A percentile compares a stretch with the other conserved stretches of the same genome.
These are phyloP conservation scores for Globicephala melas DNA, from an alignment of 2,113 vertebrate genomes.

Conservation along the genomic window DNA sequence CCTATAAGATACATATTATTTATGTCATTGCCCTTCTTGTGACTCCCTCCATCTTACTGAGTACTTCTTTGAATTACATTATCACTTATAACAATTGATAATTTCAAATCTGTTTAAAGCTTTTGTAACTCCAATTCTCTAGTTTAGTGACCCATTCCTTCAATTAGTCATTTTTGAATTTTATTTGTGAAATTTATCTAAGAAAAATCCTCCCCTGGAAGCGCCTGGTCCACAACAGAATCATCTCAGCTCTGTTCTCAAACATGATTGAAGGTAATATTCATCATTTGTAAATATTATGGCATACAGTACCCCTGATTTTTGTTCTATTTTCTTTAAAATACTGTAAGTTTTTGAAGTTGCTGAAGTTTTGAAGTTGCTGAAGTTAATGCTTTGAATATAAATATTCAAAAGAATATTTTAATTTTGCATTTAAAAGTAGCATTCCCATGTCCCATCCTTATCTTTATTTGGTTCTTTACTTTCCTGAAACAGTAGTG, in stretches of 20 bases:
- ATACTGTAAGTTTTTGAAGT: neutral
- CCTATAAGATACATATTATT: rapidly evolving
- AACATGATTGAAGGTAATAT: neutral
- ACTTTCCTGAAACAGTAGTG: neutral
- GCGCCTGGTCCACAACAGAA: neutral
- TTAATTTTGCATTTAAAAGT: slow-evolving; percentile 10
- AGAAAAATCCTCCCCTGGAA: neutral
- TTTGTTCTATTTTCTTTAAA: neutral
- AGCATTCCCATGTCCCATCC: neutral
- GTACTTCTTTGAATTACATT: neutral
- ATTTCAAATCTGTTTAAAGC: neutral
- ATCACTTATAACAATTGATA: neutral
- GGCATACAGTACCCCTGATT: too few species aligned
- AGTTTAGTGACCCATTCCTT: neutral
- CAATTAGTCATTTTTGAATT: neutral
- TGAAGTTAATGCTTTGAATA: neutral
- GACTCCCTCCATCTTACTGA: too few species aligned
- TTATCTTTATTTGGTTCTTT: neutral
- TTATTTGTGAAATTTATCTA: neutral
- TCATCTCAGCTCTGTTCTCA: neutral
- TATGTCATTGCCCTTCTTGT: neutral
- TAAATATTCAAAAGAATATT: neutral
- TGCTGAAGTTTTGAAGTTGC: neutral
- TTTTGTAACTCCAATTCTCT: neutral
- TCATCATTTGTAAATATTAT: neutral